Base-by-base conservation (phyloP, 2,888 invertebrate genomes). In the Drosophila pseudotalamancana region DNA sequence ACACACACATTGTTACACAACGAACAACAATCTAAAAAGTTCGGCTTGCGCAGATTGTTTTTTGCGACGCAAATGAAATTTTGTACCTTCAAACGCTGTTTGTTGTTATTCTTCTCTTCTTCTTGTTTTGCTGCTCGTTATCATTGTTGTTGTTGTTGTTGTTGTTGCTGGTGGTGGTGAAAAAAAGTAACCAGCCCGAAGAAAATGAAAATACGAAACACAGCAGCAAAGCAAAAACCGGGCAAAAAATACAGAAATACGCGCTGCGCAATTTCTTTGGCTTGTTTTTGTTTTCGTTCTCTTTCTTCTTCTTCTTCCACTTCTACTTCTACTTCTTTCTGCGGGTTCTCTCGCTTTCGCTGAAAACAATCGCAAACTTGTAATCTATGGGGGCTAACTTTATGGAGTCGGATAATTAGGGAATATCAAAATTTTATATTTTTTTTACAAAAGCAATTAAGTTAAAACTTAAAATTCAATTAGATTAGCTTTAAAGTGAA, bases 191-290 rank as follows among this genome's bases (percentile, higher is more conserved):
- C 37, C 34, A 49, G 49, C 35, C 14, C 14, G 43, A 56, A 75
- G 55, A 74, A 72, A 81, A 73, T 73, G 73, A 73, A 74, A 66
- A 73, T 31, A 81, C 59, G 35, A 72, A 79, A 39, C 49, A 42
- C 18, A 11, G 21, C 1, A 50, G 23, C 57, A 55, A 56, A 59
- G 35, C 57, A 23, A 62, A 66, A 61, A 49, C 40, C 27, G 46
- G 42, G 42, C 25, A 29, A 54, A 42, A 18, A 19, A 9, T 16
- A 46, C 14, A 19, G 21, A 42, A 55, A 59, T 64, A 65, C 48
- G 49, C 63, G 63, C 85, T 81, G 81, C 81, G 81, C 85, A 81
- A 81, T 81, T 85, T 81, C 78, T 69, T 72, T 62, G 32, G 9
- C 34, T 23, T 54, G 51, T 55, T 57, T 54, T 57, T 48, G 14